Base-by-base conservation (phyloP, 2,888 invertebrate genomes). In the Piscicola geometra region DNA sequence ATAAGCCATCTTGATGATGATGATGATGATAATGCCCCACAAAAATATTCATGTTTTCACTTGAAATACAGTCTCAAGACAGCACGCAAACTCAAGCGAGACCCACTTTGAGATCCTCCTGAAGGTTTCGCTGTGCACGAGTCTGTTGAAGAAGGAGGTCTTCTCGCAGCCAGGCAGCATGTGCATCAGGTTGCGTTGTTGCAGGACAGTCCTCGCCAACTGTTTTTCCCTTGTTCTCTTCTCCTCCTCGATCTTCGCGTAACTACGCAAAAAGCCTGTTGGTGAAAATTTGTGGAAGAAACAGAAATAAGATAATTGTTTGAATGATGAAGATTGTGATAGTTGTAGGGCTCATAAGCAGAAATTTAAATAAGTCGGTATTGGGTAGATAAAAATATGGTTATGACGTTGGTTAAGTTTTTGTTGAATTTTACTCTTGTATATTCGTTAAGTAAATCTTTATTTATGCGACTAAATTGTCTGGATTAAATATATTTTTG, bases 261-360 rank as follows among this genome's bases (percentile, higher is more conserved):
- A 79, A 71, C 77, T 78, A 15, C 78, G 70, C 28, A 79, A 76
- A 72, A 79, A 79, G 21, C 73, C 73, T 73, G 30, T 28, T 9
- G n/a, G n/a, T n/a, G n/a, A n/a, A n/a, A n/a, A n/a, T n/a, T n/a
- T n/a, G n/a, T n/a, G n/a, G n/a, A n/a, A n/a, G n/a, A n/a, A n/a
- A n/a, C n/a, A n/a, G n/a, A n/a, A 15, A n/a, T n/a, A n/a, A n/a
- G n/a, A 15, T 64, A 15, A 28, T 64, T 9, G n/a, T 18, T 64
- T 64, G n/a, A 64, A 64, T 64, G n/a, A 9, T 25, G 9, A 18
- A 18, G 15, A 64, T 9, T 64, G 9, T 15, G 30, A 18, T 9
- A 9, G 9, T 64, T 64, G 9, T 64, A 64, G n/a, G 9, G 30
- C 12, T 25, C 52, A 50, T 15, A 50, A 15, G 52, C 52, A 50